Evolutionary conservation across 2,888 invertebrate species (phyloP), one percentile per base, ranked within the genome.

Genomic region (Branchipolynoe longqiensis): DNA sequence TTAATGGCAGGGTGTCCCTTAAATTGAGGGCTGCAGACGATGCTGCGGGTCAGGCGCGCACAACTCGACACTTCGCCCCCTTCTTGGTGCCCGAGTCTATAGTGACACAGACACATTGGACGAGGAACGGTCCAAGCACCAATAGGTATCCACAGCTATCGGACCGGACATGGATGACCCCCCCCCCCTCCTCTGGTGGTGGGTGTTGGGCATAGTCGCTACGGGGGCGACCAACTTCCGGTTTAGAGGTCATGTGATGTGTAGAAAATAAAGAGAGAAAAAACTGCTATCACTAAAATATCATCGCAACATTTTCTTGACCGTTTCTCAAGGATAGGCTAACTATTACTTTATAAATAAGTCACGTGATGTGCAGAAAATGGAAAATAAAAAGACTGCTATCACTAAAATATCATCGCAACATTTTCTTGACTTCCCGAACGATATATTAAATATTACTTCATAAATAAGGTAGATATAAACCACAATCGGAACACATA

Each of bases 361-460:
- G 69, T 69, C 69, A 69, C 69, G 69, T 69, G 69, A 69, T 69
- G 69, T n/a, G n/a, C 38, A 69, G 69, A 69, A 69, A 69, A 69
- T 69, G n/a, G n/a, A n/a, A 38, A 33, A 33, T 36, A 38, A 69
- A 69, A 38, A 69, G 14, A 22, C 38, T 69, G 69, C 69, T 69
- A 33, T 69, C 69, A 36, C 69, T 69, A 69, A 69, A 69, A 69
- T 69, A 69, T n/a, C n/a, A n/a, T 69, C 69, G 69, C 69, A 36
- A 8, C 38, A 22, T 36, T 33, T 38, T 48, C 18, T 48, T 18
- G 8, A 48, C 8, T n/a, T n/a, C n/a, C n/a, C n/a, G n/a, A n/a
- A n/a, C n/a, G n/a, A n/a, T n/a, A n/a, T n/a, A n/a, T n/a, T n/a
- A n/a, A n/a, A n/a, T n/a, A n/a, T n/a, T n/a, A n/a, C n/a, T n/a